Conservation (phyloP, 2,888 invertebrate species). For the Hirtodrosophila duncani region DNA sequence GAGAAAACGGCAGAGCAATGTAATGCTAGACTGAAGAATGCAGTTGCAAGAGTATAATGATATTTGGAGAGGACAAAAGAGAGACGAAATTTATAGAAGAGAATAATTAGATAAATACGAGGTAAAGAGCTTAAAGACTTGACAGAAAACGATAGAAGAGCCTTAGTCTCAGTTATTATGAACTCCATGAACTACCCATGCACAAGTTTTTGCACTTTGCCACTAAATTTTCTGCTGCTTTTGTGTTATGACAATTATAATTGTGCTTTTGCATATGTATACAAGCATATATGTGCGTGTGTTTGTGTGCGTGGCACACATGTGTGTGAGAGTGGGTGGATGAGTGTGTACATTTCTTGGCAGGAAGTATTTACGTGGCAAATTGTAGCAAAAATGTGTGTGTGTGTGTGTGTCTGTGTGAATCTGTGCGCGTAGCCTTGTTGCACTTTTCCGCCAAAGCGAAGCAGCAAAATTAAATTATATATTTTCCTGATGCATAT, state of each 20-base stretch:
- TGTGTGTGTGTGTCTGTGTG: constrained; percentile 6
- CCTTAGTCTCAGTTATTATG: constrained; percentile 4
- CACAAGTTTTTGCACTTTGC: constrained; percentile 63
- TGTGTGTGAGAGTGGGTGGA: constrained; percentile 4
- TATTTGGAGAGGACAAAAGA: too few relatives aligned
- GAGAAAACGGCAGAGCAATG: too few relatives aligned
- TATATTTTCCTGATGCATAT: constrained; percentile 2
- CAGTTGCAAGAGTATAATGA: too few relatives aligned
- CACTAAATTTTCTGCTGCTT: constrained; percentile 70
- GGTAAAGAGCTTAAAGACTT: too few relatives aligned
- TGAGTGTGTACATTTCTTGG: constrained; percentile 45
- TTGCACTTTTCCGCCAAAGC: constrained; percentile 55
- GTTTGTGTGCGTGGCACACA: constrained; percentile 5
- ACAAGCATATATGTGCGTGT: constrained; percentile 2
- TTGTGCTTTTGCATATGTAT: constrained; percentile 52
- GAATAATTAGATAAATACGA: too few relatives aligned
- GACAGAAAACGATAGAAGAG: too few relatives aligned
- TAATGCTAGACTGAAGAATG: too few relatives aligned
- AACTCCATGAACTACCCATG: constrained; percentile 36
- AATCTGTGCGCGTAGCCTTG: constrained; percentile 40
- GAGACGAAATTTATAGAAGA: too few relatives aligned
- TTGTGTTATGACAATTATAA: constrained; percentile 73
- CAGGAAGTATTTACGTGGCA: constrained; percentile 67
- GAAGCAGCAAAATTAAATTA: constrained; percentile 60
- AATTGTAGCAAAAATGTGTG: constrained; percentile 55